A percentile compares a stretch with the other conserved stretches of the same genome.
Evolutionary conservation across 2,888 invertebrate species (phyloP).

Genomic region (Caenorhabditis macrosperma): DNA sequence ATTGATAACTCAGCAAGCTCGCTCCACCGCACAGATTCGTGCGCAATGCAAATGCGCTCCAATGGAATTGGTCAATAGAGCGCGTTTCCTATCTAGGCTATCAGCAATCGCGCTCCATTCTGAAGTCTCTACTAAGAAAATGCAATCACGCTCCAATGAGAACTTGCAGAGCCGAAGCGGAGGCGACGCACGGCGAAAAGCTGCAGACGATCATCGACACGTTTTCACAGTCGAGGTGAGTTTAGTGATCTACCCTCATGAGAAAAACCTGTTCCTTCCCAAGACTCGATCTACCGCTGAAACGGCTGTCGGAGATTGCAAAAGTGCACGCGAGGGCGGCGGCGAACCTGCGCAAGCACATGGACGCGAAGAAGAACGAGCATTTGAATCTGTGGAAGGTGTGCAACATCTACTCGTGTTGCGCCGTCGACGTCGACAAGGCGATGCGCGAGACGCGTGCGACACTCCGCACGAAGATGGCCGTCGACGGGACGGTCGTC

Average conservation of each 20-base stretch:
- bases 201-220: conserved; percentile 53
- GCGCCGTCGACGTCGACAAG: conserved; percentile 47
- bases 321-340: conserved; percentile 48
- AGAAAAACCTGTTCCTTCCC: conserved; percentile 5
- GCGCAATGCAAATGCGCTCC: too few relatives aligned
- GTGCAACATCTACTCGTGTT: conserved; percentile 49
- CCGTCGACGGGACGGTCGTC: conserved; percentile 28
- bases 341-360: conserved; percentile 31
- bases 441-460: conserved; percentile 50
- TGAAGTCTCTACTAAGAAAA: too few relatives aligned
- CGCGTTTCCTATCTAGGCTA: too few relatives aligned
- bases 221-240: conserved; percentile 47
- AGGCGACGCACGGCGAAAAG: conserved; percentile 36
- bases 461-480: conserved; percentile 33
- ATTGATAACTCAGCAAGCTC: too few relatives aligned
- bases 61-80: too few relatives aligned
- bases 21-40: too few relatives aligned
- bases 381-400: conserved; percentile 52
- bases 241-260: background rate
- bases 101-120: too few relatives aligned
- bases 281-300: conserved; percentile 52
- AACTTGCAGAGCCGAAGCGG: conserved; percentile 46
- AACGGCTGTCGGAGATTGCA: conserved; percentile 44
- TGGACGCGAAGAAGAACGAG: conserved; percentile 54
- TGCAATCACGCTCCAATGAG: too few relatives aligned